A percentile compares a stretch with the other conserved stretches of the same genome.
Conservation (phyloP, 2,888 invertebrate genomes). For the Nomada ruficornis region DNA sequence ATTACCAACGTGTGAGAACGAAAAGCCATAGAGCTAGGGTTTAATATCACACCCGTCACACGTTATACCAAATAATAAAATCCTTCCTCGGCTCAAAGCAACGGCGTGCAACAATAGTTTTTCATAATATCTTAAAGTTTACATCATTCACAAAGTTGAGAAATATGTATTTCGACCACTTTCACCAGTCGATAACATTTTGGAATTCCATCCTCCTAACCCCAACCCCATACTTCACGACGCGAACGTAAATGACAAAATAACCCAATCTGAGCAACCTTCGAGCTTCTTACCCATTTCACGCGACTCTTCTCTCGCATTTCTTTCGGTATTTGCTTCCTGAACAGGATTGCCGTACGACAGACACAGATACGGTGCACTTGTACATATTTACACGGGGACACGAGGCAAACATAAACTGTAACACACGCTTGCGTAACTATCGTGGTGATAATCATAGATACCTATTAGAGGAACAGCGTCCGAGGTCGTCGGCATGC, state of each 20-base stretch:
- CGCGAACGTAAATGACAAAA: constrained; percentile 31
- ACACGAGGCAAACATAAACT: constrained; percentile 57
- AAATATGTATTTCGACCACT: constrained; percentile 19
- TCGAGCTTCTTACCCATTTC: constrained; percentile 47
- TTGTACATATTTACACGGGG: constrained; percentile 60
- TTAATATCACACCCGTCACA: neutral
- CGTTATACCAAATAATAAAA: constrained; percentile 16
- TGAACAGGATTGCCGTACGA: constrained; percentile 30
- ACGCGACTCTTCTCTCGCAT: constrained; percentile 25
- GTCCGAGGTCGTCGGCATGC: constrained; percentile 94
- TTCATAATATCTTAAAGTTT: neutral
- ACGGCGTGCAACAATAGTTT: constrained; percentile 48
- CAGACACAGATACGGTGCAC: constrained; percentile 39
- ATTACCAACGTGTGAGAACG: constrained; percentile 8
- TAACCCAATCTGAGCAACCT: constrained; percentile 49
- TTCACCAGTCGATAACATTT: neutral
- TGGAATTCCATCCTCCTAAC: no score
- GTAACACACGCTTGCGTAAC: constrained; percentile 71
- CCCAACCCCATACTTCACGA: constrained; percentile 14
- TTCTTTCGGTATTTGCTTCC: constrained; percentile 5
- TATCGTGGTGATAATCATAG: constrained; percentile 63
- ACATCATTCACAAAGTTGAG: constrained; percentile 13
- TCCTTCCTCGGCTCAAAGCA: constrained; percentile 22
- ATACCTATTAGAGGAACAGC: constrained; percentile 93
- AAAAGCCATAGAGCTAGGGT: constrained; percentile 9